These are phyloP conservation scores for Ochlodes sylvanus DNA, from an alignment of 2,888 invertebrate genomes.

Conservation along the genomic window DNA sequence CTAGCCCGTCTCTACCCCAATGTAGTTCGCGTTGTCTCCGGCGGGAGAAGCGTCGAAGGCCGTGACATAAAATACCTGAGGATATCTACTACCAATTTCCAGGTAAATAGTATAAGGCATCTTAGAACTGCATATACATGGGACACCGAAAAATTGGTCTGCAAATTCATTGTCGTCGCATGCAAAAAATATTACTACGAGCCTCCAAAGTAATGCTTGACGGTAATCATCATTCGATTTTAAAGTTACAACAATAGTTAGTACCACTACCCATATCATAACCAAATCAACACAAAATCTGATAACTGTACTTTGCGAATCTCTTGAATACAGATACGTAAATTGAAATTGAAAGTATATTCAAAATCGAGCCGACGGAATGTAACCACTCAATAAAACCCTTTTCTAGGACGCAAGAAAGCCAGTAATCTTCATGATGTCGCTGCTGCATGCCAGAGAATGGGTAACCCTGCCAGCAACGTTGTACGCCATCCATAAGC, in stretches of 20 bases:
- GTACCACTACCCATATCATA: too few species aligned
- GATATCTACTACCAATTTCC: slow-evolving; percentile 81
- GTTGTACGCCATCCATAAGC: slow-evolving; percentile 87
- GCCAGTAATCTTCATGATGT: slow-evolving; percentile 85
- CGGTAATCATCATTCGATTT: too few species aligned
- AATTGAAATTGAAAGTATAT: too few species aligned
- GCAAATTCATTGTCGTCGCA: too few species aligned
- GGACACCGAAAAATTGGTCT: too few species aligned
- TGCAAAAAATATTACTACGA: too few species aligned
- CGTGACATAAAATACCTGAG: slow-evolving; percentile 83
- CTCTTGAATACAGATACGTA: too few species aligned
- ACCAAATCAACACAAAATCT: too few species aligned
- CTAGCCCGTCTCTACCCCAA: slow-evolving; percentile 60
- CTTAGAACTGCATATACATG: too few species aligned
- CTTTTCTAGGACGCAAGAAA: slow-evolving; percentile 64
- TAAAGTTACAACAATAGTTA: too few species aligned
- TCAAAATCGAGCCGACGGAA: neutral
- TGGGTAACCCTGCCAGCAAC: slow-evolving; percentile 88
- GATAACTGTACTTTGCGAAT: too few species aligned
- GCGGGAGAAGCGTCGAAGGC: slow-evolving; percentile 84
- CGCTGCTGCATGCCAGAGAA: slow-evolving; percentile 87
- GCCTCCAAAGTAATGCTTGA: too few species aligned
- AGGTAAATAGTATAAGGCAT: slow-evolving; percentile 51
- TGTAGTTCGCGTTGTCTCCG: slow-evolving; percentile 60
- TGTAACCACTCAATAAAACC: neutral